Percentiles rank a stretch among this genome's conserved stretches.
Conservation (phyloP, 2,888 invertebrate genomes). For the Augochlorella aurata region DNA sequence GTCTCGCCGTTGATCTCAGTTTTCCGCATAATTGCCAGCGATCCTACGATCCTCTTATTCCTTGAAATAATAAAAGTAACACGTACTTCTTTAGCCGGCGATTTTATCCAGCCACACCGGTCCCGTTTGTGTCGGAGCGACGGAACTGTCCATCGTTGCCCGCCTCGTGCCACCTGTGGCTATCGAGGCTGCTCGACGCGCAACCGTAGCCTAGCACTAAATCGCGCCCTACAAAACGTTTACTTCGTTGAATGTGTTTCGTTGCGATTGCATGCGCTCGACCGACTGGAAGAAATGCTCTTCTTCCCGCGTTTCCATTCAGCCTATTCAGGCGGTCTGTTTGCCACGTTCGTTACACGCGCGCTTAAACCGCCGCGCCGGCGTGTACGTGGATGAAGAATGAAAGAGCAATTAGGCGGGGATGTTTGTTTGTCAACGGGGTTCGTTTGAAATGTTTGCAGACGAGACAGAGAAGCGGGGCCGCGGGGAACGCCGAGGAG, state of each 20-base stretch:
- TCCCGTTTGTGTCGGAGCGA: neutral
- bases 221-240: conserved; percentile 11
- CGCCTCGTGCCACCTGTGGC: conserved; percentile 53
- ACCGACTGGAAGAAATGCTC: neutral
- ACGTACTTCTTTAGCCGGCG: neutral
- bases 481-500: conserved; percentile 71
- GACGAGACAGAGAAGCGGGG: conserved; percentile 79
- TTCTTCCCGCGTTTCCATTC: neutral
- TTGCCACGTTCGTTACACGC: neutral
- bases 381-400: neutral
- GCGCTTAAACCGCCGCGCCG: neutral
- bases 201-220: conserved; percentile 9
- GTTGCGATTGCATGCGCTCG: neutral
- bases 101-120: neutral
- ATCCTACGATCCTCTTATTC: neutral
- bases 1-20: neutral
- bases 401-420: neutral
- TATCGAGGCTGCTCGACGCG: conserved; percentile 15
- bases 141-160: conserved; percentile 33
- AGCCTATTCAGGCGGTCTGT: neutral
- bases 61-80: no score
- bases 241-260: neutral
- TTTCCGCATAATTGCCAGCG: neutral
- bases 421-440: neutral
- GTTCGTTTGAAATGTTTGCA: conserved; percentile 56